Evolutionary conservation across 2,888 invertebrate genomes (phyloP).

Genomic region (Copidosoma aretas): DNA sequence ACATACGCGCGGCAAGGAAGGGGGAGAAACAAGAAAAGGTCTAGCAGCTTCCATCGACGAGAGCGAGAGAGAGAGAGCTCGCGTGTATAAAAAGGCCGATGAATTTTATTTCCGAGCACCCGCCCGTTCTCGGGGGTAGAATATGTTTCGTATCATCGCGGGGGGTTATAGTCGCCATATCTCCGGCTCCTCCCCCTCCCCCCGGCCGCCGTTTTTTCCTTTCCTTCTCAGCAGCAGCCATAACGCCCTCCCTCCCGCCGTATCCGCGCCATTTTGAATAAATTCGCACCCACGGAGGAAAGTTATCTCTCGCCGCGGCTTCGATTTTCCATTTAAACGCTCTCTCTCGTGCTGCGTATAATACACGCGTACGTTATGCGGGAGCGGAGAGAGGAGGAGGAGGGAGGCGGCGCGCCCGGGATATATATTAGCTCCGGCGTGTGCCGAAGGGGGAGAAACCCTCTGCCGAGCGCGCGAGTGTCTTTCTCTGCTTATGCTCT

Average conservation of each 20-base stretch:
- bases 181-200: constrained; percentile 54
- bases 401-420: constrained; percentile 17
- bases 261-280: constrained; percentile 61
- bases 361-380: constrained; percentile 12
- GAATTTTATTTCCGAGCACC: constrained; percentile 62
- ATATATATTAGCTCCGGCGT: constrained; percentile 55
- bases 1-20: neutral
- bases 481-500: constrained; percentile 32
- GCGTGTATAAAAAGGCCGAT: constrained; percentile 48
- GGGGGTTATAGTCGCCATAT: constrained; percentile 56
- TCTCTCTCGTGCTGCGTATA: constrained; percentile 52
- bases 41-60: neutral
- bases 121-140: constrained; percentile 55
- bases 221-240: neutral
- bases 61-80: neutral
- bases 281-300: constrained; percentile 58
- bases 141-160: constrained; percentile 63
- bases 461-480: constrained; percentile 31
- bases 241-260: constrained; percentile 1
- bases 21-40: neutral
- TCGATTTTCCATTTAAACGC: constrained; percentile 63
- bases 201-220: constrained; percentile 50
- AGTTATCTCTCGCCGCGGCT: constrained; percentile 59
- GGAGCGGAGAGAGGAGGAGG: constrained; percentile 9
- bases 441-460: neutral